A percentile compares a stretch with the other conserved stretches of the same genome.
Evolutionary conservation across 2,797 vertebrate genomes (phyloP).

Genomic region (Iguana delicatissima): DNA sequence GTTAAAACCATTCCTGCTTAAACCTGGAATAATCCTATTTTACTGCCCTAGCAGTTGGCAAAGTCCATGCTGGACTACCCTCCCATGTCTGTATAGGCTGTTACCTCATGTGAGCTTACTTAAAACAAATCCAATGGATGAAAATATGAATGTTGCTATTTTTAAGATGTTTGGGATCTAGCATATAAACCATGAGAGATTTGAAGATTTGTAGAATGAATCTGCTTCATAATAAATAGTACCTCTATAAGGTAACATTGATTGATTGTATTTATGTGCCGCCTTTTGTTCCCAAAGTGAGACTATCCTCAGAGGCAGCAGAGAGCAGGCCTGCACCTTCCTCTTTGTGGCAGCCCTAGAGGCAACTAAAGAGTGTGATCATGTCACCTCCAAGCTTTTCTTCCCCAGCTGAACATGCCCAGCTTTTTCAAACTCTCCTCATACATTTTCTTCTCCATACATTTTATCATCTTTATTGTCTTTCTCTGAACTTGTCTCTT

Average conservation of each 20-base stretch:
- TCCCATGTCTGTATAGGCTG: slow-evolving; percentile 42
- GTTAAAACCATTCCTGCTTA: background rate
- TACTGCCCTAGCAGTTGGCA: background rate
- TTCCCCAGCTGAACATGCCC: too few species aligned
- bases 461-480: too few species aligned
- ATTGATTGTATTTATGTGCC: too few species aligned
- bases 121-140: slow-evolving; percentile 13
- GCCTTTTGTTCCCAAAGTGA: too few species aligned
- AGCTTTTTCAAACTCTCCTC: too few species aligned
- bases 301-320: too few species aligned
- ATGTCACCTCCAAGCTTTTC: too few species aligned
- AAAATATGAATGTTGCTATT: slow-evolving; percentile 46
- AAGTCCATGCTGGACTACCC: background rate
- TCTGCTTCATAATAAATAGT: slow-evolving; percentile 27
- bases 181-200: background rate
- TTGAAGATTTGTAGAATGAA: background rate
- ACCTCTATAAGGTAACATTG: background rate
- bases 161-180: slow-evolving; percentile 32
- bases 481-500: too few species aligned
- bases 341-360: too few species aligned
- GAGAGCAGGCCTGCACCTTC: too few species aligned
- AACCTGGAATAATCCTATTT: background rate
- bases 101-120: slow-evolving; percentile 30
- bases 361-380: too few species aligned
- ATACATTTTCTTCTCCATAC: too few species aligned